Conservation (phyloP, 2,797 vertebrate genomes). For the Phataginus tetradactyla region DNA sequence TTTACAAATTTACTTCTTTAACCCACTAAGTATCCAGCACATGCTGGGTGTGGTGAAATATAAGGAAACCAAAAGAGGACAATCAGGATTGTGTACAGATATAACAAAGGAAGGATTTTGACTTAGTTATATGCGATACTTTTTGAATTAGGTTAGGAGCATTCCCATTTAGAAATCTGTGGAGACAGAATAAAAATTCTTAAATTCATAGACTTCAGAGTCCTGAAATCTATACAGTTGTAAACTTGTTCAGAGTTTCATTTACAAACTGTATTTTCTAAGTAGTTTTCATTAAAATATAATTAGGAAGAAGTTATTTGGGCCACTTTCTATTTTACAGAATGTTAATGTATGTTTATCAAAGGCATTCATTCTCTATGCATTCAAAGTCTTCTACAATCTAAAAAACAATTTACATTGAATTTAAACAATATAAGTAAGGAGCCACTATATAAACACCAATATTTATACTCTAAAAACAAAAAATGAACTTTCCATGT, state of each 20-base stretch:
- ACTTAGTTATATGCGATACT: neutral
- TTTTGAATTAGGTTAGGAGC: neutral
- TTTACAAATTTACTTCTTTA: slow-evolving; percentile 17
- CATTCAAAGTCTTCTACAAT: neutral
- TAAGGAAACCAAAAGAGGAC: neutral
- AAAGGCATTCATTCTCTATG: neutral
- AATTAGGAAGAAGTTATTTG: slow-evolving; percentile 15
- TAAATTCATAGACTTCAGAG: neutral
- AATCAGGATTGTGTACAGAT: neutral
- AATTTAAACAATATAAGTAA: slow-evolving; percentile 13
- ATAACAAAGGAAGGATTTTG: neutral
- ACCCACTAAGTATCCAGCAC: neutral
- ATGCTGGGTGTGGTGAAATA: neutral
- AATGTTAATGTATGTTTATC: neutral
- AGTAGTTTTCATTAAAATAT: slow-evolving; percentile 19
- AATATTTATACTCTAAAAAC: slow-evolving; percentile 6
- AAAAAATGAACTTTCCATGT: neutral
- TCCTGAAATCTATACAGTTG: neutral
- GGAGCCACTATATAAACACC: neutral
- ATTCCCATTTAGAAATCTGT: neutral
- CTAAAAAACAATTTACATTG: neutral
- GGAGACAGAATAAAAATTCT: neutral
- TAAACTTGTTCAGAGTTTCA: slow-evolving; percentile 1
- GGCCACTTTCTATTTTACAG: neutral
- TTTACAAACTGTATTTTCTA: slow-evolving; percentile 6